Conservation (phyloP, 2,797 vertebrate genomes). For the Hippopotamyrus pictus region DNA sequence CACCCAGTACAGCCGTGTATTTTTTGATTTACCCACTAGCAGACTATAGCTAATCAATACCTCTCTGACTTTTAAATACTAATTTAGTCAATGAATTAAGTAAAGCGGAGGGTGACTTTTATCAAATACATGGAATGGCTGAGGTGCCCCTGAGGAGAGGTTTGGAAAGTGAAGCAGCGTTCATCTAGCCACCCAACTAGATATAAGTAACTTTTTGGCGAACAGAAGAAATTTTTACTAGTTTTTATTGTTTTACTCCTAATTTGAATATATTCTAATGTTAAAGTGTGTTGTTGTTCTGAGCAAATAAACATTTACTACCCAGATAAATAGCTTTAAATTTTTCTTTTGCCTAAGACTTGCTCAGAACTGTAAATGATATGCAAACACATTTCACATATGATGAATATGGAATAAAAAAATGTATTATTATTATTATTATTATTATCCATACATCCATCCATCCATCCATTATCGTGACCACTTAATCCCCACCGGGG, state of each 20-base stretch:
- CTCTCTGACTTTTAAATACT: neutral
- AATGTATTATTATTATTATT: neutral
- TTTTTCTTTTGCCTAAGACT: neutral
- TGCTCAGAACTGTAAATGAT: neutral
- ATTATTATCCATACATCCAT: too few relatives aligned
- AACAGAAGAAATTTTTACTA: neutral
- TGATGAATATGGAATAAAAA: neutral
- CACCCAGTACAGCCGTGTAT: neutral
- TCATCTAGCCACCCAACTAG: neutral
- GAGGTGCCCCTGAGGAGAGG: neutral
- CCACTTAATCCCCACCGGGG: too few relatives aligned
- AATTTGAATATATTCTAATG: too few relatives aligned
- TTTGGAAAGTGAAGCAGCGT: neutral
- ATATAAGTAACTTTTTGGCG: neutral
- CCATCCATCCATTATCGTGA: too few relatives aligned
- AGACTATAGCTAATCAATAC: neutral
- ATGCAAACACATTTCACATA: neutral
- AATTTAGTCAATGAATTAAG: neutral
- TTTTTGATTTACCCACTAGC: neutral
- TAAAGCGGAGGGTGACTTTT: neutral
- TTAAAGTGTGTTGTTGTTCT: neutral
- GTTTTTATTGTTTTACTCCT: too few relatives aligned
- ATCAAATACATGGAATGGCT: neutral
- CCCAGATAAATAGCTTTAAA: neutral
- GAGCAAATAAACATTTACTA: neutral